These are phyloP conservation scores for Isichthys henryi DNA, from an alignment of 2,113 vertebrate genomes.

Conservation along the genomic window DNA sequence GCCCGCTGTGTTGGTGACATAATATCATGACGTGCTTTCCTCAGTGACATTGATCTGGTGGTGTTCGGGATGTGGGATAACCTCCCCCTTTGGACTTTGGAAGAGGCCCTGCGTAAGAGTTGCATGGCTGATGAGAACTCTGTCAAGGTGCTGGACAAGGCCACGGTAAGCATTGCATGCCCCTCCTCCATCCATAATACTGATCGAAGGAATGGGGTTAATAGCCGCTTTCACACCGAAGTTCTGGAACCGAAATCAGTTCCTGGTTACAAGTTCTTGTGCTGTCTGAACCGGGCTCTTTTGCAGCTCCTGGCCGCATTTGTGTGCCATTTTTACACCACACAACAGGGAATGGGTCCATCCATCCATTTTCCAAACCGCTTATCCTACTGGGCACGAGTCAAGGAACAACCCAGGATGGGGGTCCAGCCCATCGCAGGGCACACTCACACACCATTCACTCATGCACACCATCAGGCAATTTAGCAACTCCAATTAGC, in stretches of 20 bases:
- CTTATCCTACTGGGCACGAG: too few species aligned
- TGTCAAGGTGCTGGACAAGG: conserved; percentile 94
- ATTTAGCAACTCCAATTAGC: too few species aligned
- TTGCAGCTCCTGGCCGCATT: not conserved
- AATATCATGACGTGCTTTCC: conserved; percentile 9
- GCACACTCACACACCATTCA: too few species aligned
- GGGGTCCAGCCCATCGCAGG: too few species aligned
- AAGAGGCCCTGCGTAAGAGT: conserved; percentile 88
- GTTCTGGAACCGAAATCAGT: not conserved
- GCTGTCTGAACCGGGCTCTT: too few species aligned
- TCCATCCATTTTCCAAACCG: too few species aligned
- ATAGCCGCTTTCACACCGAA: not conserved
- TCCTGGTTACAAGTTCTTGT: not conserved
- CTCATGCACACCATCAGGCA: too few species aligned
- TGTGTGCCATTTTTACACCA: not conserved
- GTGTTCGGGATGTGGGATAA: conserved; percentile 97
- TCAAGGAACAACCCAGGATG: too few species aligned
- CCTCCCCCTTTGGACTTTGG: conserved; percentile 89
- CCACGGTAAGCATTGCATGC: conserved; percentile 68
- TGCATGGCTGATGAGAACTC: conserved; percentile 89
- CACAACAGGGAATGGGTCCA: not conserved
- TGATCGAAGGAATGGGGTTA: not conserved
- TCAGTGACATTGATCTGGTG: conserved; percentile 92
- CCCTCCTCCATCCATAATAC: not conserved
- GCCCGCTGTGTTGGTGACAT: not conserved